Percentiles rank a stretch among this genome's conserved stretches.
Conservation (phyloP, 35 echinoderm and acorn worm genomes). For the Antedon bifida region DNA sequence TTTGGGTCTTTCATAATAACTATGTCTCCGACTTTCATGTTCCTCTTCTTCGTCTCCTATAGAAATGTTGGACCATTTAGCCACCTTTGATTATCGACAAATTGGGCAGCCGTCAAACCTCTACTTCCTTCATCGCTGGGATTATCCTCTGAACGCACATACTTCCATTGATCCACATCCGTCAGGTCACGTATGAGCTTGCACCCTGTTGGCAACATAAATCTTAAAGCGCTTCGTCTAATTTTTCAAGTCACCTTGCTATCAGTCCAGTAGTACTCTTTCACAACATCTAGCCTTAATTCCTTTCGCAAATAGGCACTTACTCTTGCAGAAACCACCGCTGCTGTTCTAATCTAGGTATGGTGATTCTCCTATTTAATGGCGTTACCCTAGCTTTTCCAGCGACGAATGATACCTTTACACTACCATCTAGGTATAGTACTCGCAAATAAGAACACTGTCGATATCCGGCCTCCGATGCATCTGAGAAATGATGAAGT, state of each 20-base stretch:
- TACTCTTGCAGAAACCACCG: background rate
- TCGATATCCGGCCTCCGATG: slow-evolving; percentile 27
- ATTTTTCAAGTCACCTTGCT: background rate
- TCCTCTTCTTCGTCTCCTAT: slow-evolving; percentile 5
- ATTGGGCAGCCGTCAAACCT: slow-evolving; percentile 20
- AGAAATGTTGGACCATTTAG: slow-evolving; percentile 40
- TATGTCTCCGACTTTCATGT: slow-evolving; percentile 26
- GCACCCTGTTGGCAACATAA: slow-evolving; percentile 51
- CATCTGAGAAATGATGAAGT: slow-evolving; percentile 40
- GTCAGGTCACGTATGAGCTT: slow-evolving; percentile 35
- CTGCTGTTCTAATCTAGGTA: background rate
- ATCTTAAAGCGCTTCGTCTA: slow-evolving; percentile 24
- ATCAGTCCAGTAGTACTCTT: slow-evolving; percentile 6
- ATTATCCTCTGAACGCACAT: slow-evolving; percentile 32
- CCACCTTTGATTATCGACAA: slow-evolving; percentile 16
- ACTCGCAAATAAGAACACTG: slow-evolving; percentile 16
- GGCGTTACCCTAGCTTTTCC: background rate
- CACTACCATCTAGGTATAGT: background rate
- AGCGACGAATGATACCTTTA: background rate
- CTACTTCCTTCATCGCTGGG: slow-evolving; percentile 43
- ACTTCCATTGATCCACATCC: slow-evolving; percentile 38
- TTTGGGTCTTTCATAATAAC: slow-evolving; percentile 34
- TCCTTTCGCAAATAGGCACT: background rate
- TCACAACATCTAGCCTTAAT: background rate
- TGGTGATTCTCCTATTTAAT: background rate